Conservation (phyloP, 2,113 vertebrate species). For the Ivindomyrus marchei region DNA sequence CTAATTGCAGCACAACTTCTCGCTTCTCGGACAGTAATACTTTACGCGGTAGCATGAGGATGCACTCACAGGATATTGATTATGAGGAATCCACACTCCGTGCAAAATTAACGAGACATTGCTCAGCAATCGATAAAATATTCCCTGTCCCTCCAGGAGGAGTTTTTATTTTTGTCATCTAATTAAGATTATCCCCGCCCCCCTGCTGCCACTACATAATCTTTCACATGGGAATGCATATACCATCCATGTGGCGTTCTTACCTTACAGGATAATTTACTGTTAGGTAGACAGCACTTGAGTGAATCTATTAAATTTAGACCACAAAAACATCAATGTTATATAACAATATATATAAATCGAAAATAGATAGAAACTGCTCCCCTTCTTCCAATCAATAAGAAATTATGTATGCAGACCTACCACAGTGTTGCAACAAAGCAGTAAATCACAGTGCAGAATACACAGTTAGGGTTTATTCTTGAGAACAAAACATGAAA, state of each 20-base stretch:
- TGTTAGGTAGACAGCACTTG: neutral
- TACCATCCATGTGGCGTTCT: neutral
- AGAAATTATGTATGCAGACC: neutral
- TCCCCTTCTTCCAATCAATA: neutral
- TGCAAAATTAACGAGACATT: constrained; percentile 68
- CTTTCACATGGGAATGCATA: neutral
- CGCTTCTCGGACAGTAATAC: constrained; percentile 64
- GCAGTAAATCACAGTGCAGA: neutral
- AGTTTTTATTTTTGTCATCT: constrained; percentile 12
- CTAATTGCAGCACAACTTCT: constrained; percentile 59
- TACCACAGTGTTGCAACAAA: neutral
- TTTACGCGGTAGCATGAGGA: constrained; percentile 68
- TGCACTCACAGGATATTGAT: constrained; percentile 62
- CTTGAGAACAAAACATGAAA: neutral
- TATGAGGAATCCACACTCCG: constrained; percentile 60
- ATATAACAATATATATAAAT: neutral
- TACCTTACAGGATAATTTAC: neutral
- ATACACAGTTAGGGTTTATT: neutral
- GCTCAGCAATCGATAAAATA: constrained; percentile 57
- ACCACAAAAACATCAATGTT: neutral
- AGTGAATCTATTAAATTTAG: neutral
- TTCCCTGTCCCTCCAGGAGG: constrained; percentile 41
- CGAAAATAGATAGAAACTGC: neutral
- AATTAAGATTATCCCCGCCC: constrained; percentile 15
- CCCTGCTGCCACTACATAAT: neutral